Evolutionary conservation across 2,888 invertebrate genomes (phyloP).

Genomic region (Idaea aversata): DNA sequence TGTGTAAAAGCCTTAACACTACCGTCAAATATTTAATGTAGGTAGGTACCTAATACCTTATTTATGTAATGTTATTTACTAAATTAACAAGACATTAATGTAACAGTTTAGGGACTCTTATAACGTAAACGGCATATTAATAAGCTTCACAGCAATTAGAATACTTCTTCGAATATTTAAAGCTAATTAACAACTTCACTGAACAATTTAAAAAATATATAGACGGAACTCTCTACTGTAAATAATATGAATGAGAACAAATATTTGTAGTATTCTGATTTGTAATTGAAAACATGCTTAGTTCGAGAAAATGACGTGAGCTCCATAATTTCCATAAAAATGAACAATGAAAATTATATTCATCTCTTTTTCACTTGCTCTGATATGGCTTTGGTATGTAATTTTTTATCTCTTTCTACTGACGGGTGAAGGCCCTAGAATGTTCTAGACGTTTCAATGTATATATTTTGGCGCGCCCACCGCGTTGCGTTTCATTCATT

Average conservation of each 20-base stretch:
- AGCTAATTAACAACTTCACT: background rate
- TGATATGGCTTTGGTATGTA: background rate
- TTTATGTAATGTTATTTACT: too few relatives aligned
- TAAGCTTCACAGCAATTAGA: too few relatives aligned
- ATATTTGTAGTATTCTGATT: background rate
- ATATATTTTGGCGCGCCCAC: slow-evolving; percentile 82
- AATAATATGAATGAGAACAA: background rate
- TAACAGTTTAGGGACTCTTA: too few relatives aligned
- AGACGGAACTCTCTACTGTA: slow-evolving; percentile 8
- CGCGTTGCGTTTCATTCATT: slow-evolving; percentile 78
- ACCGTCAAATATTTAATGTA: too few relatives aligned
- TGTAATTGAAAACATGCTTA: slow-evolving; percentile 12
- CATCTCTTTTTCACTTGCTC: slow-evolving; percentile 59
- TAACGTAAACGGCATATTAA: too few relatives aligned
- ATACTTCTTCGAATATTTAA: too few relatives aligned
- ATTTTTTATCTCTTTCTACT: slow-evolving; percentile 54
- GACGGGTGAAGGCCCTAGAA: slow-evolving; percentile 80
- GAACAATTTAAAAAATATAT: background rate
- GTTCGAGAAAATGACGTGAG: slow-evolving; percentile 42
- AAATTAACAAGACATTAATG: too few relatives aligned
- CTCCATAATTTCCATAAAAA: slow-evolving; percentile 34
- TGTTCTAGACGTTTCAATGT: slow-evolving; percentile 84
- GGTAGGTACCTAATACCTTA: too few relatives aligned
- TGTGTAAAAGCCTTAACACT: too few relatives aligned
- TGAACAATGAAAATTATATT: slow-evolving; percentile 62